A percentile compares a stretch with the other conserved stretches of the same genome.
Conservation (phyloP, 2,888 invertebrate genomes). For the Colletes collaris region DNA sequence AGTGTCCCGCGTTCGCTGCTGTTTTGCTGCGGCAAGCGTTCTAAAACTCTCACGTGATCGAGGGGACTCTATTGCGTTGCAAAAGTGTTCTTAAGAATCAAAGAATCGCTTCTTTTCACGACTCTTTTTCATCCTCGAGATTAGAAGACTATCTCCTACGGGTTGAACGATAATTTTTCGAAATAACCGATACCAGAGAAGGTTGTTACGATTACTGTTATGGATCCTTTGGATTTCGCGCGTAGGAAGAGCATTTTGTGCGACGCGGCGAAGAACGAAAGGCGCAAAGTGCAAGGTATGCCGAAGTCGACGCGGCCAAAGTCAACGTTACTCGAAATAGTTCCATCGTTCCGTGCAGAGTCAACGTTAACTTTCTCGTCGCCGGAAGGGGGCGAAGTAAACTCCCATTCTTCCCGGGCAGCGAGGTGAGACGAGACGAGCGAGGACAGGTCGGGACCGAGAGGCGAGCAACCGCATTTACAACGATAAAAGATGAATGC, state of each 20-base stretch:
- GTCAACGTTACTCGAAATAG: conserved; percentile 27
- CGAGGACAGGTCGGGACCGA: conserved; percentile 6
- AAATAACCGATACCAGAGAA: too few species aligned
- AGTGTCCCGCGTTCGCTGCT: too few species aligned
- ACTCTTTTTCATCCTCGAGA: too few species aligned
- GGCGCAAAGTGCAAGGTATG: not conserved
- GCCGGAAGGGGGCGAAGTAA: not conserved
- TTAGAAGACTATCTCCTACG: too few species aligned
- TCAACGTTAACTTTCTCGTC: conserved; percentile 11
- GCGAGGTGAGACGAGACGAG: conserved; percentile 9
- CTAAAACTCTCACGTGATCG: too few species aligned
- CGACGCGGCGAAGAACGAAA: not conserved
- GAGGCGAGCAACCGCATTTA: conserved; percentile 23
- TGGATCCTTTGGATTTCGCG: too few species aligned
- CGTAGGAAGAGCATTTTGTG: not conserved
- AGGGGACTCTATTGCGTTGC: too few species aligned
- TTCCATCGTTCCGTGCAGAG: conserved; percentile 33
- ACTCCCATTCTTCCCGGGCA: conserved; percentile 26
- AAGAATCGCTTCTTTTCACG: too few species aligned
- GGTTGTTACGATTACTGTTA: too few species aligned
- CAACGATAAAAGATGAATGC: conserved; percentile 53
- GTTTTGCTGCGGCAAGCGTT: too few species aligned
- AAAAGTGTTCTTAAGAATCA: too few species aligned
- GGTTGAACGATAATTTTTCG: too few species aligned
- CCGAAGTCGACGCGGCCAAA: not conserved